Conservation (phyloP, 2,888 invertebrate genomes). For the Orchestes rusci region DNA sequence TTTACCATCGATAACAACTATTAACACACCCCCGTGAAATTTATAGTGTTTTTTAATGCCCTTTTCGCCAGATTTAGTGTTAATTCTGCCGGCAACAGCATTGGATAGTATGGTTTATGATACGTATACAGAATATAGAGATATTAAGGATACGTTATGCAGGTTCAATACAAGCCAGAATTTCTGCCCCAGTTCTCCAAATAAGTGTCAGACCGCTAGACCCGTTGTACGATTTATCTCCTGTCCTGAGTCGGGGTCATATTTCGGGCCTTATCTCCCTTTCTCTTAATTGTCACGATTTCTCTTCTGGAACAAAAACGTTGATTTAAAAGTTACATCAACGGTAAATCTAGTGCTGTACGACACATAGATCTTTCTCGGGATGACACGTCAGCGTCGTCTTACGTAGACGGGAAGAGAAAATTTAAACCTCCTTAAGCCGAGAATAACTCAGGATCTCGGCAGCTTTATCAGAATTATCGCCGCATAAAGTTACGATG, state of each 20-base stretch:
- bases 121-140: too few relatives aligned
- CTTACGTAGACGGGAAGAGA: conserved; percentile 13
- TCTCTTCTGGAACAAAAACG: conserved; percentile 19
- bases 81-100: too few relatives aligned
- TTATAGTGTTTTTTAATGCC: too few relatives aligned
- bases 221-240: not conserved
- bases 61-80: too few relatives aligned
- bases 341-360: conserved; percentile 20
- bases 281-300: conserved; percentile 15
- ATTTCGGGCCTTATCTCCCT: conserved; percentile 1
- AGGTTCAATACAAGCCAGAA: too few relatives aligned
- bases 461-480: conserved; percentile 20
- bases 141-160: too few relatives aligned
- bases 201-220: too few relatives aligned
- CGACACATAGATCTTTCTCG: conserved; percentile 18
- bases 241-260: not conserved
- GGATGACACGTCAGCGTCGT: conserved; percentile 15
- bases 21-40: too few relatives aligned
- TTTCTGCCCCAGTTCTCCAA: too few relatives aligned
- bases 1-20: too few relatives aligned
- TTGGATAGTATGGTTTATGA: too few relatives aligned
- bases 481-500: conserved; percentile 20
- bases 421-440: conserved; percentile 21
- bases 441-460: conserved; percentile 22
- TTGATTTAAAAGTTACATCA: conserved; percentile 22